Percentiles rank a stretch among this genome's conserved stretches.
phyloP scores from a whole-genome alignment of 2,888 invertebrate genomes.

The Tenthredo scrophulariae region DNA sequence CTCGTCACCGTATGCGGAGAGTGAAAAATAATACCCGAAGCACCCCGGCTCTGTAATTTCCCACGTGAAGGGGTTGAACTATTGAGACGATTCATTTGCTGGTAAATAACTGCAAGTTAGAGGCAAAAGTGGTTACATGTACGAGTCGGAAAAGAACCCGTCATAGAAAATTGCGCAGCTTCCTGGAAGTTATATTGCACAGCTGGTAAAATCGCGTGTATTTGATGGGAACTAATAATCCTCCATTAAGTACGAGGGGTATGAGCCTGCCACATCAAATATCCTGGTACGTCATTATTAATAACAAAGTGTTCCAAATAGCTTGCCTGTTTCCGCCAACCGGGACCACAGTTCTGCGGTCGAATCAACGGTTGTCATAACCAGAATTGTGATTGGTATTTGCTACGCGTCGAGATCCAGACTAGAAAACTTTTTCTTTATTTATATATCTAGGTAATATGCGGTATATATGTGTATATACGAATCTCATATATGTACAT shows the following conservation, averaged over 20 bases:
- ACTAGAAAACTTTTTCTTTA: slow-evolving; percentile 10
- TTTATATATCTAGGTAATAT: background rate
- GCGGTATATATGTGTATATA: background rate
- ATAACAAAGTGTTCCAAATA: slow-evolving; percentile 49
- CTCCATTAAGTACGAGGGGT: slow-evolving; percentile 38
- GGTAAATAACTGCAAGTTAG: background rate
- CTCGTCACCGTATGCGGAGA: background rate
- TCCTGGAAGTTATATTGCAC: slow-evolving; percentile 25
- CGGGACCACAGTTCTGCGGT: background rate
- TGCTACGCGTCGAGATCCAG: background rate
- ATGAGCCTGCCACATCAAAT: slow-evolving; percentile 46
- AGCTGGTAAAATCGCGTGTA: slow-evolving; percentile 38
- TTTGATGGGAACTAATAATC: slow-evolving; percentile 53
- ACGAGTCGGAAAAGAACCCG: background rate
- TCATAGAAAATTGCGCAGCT: background rate
- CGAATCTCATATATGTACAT: background rate
- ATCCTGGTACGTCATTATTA: slow-evolving; percentile 41
- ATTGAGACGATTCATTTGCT: background rate
- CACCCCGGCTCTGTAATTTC: background rate
- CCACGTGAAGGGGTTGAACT: background rate
- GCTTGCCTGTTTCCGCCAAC: slow-evolving; percentile 27
- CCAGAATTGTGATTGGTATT: slow-evolving; percentile 45
- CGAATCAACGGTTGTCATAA: slow-evolving; percentile 37
- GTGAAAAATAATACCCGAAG: background rate
- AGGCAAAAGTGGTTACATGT: background rate